Percentiles rank a stretch among this genome's conserved stretches.
phyloP scores from a whole-genome alignment of 2,888 invertebrate genomes.

The Sphaerophoria rueppellii region DNA sequence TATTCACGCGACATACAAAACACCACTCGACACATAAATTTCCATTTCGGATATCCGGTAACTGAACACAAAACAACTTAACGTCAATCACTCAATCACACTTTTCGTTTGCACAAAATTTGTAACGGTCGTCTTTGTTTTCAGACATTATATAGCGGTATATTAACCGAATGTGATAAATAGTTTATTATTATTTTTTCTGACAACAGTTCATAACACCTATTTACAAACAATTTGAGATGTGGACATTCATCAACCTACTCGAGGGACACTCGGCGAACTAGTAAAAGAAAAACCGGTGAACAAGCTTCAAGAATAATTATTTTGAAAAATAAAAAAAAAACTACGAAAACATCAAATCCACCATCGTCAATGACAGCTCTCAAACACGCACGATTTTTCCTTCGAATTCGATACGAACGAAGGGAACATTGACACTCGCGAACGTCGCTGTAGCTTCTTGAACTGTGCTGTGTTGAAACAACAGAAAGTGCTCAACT shows the following conservation, averaged over 20 bases:
- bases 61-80: slow-evolving; percentile 28
- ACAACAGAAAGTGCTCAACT: slow-evolving; percentile 79
- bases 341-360: slow-evolving; percentile 56
- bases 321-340: slow-evolving; percentile 55
- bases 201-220: not conserved
- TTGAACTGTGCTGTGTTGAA: slow-evolving; percentile 74
- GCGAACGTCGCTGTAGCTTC: slow-evolving; percentile 39
- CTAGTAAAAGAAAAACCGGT: slow-evolving; percentile 57
- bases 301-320: slow-evolving; percentile 19
- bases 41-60: slow-evolving; percentile 63
- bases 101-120: slow-evolving; percentile 1
- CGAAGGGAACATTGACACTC: slow-evolving; percentile 61
- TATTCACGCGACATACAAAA: slow-evolving; percentile 35
- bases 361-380: slow-evolving; percentile 58
- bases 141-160: not conserved
- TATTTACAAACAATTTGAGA: not conserved
- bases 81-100: slow-evolving; percentile 60
- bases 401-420: slow-evolving; percentile 39
- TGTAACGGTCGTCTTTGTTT: slow-evolving; percentile 9
- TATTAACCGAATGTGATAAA: slow-evolving; percentile 21
- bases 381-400: slow-evolving; percentile 68
- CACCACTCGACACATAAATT: slow-evolving; percentile 51
- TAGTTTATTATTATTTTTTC: slow-evolving; percentile 27
- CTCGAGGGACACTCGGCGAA: slow-evolving; percentile 41
- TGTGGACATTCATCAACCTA: slow-evolving; percentile 22